These are phyloP conservation scores for Noctua janthe DNA, from an alignment of 2,888 invertebrate species.

Conservation along the genomic window DNA sequence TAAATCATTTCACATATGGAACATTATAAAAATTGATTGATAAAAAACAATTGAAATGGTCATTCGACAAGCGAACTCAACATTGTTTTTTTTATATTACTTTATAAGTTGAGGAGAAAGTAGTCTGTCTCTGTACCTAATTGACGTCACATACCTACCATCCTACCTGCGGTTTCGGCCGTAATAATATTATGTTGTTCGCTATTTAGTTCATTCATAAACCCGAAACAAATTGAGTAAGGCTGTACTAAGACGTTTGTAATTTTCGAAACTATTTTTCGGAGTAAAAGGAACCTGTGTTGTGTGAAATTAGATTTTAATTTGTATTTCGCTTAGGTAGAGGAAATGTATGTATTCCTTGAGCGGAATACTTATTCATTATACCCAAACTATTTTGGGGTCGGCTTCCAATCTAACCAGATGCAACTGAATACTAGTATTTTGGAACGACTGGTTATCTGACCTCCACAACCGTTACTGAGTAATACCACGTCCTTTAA, in stretches of 20 bases:
- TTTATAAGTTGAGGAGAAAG: slow-evolving; percentile 57
- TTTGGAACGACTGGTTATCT: neutral
- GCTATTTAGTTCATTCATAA: slow-evolving; percentile 45
- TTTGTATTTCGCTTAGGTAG: neutral
- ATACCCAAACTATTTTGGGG: neutral
- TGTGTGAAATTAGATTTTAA: slow-evolving; percentile 10
- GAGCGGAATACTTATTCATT: neutral
- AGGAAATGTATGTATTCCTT: neutral
- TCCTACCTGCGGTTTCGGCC: slow-evolving; percentile 23
- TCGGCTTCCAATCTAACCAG: neutral
- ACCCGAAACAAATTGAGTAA: slow-evolving; percentile 4
- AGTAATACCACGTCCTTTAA: neutral
- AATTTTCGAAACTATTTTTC: neutral
- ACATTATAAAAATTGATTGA: neutral
- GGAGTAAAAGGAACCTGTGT: neutral
- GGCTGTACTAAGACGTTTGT: neutral
- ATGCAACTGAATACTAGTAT: neutral
- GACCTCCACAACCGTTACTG: neutral
- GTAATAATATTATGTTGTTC: slow-evolving; percentile 52
- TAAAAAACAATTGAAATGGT: neutral
- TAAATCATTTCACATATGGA: slow-evolving; percentile 4
- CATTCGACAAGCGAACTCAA: neutral
- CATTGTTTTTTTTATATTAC: slow-evolving; percentile 40
- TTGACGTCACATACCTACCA: slow-evolving; percentile 49
- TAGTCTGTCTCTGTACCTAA: slow-evolving; percentile 46